phyloP scores from a whole-genome alignment of 2,888 invertebrate species.

The Operophtera brumata region DNA sequence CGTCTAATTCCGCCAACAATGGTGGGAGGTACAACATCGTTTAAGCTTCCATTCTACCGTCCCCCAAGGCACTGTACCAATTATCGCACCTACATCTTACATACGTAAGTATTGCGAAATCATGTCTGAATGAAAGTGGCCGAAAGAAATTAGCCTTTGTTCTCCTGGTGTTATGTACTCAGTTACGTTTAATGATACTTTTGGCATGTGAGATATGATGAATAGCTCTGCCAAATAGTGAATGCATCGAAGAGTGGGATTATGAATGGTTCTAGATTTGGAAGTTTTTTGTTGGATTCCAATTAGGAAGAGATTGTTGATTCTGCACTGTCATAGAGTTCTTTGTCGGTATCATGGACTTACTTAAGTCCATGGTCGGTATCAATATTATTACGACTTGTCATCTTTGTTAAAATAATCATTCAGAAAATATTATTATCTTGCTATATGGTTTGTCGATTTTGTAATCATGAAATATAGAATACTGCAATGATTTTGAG shows the following conservation, averaged over 20 bases:
- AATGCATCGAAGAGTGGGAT: background rate
- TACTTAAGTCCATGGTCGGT: conserved; percentile 7
- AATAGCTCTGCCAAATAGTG: conserved; percentile 7
- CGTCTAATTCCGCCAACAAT: conserved; percentile 29
- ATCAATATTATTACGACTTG: background rate
- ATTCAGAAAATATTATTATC: too few relatives aligned
- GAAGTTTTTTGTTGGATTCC: background rate
- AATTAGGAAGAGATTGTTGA: conserved; percentile 8
- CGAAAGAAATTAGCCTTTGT: conserved; percentile 27
- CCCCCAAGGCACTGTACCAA: conserved; percentile 21
- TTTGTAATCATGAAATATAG: too few relatives aligned
- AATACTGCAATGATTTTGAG: too few relatives aligned
- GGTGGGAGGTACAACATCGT: conserved; percentile 20
- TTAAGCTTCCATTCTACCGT: conserved; percentile 20
- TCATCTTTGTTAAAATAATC: too few relatives aligned
- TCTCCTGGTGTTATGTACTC: conserved; percentile 24
- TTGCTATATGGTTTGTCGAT: too few relatives aligned
- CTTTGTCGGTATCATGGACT: conserved; percentile 8
- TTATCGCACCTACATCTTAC: conserved; percentile 22
- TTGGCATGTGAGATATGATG: conserved; percentile 13
- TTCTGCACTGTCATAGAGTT: conserved; percentile 7
- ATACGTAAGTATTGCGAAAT: conserved; percentile 25
- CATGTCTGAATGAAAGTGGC: conserved; percentile 21
- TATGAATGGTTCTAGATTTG: conserved; percentile 12
- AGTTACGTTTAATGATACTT: conserved; percentile 26